Conservation (phyloP, 2,888 invertebrate genomes). For the Archips xylosteana region DNA sequence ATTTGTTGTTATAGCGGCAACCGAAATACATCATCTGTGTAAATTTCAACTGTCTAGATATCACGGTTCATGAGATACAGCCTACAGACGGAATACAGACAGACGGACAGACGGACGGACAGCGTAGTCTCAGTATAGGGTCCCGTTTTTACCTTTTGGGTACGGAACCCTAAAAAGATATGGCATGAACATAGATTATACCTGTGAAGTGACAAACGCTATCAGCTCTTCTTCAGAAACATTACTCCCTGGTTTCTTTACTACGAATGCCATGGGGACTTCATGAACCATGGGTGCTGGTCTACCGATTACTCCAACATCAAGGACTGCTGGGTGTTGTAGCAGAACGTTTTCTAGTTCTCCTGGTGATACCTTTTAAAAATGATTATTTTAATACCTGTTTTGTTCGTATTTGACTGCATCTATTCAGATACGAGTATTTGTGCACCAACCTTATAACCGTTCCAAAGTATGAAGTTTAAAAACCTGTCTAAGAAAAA, state of each 20-base stretch:
- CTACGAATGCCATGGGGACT: conserved; percentile 27
- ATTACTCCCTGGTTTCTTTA: conserved; percentile 1
- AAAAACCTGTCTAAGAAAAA: conserved; percentile 25
- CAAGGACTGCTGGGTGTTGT: conserved; percentile 22
- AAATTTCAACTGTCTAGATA: too few species aligned
- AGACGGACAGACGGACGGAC: too few species aligned
- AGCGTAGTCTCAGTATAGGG: too few species aligned
- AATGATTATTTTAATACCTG: not conserved
- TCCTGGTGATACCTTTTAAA: conserved; percentile 20
- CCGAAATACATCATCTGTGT: too few species aligned
- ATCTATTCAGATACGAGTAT: not conserved
- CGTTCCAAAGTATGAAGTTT: not conserved
- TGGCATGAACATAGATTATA: not conserved
- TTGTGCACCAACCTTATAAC: not conserved
- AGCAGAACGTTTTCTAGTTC: conserved; percentile 30
- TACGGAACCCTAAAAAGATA: too few species aligned
- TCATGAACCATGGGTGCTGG: conserved; percentile 5
- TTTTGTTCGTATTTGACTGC: not conserved
- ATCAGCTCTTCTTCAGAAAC: conserved; percentile 24
- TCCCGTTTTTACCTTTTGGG: too few species aligned
- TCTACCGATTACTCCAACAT: conserved; percentile 34
- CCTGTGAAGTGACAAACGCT: conserved; percentile 7
- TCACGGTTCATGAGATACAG: too few species aligned
- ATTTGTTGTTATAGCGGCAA: too few species aligned
- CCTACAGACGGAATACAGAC: too few species aligned